Conservation (phyloP, 2,888 invertebrate species). For the Sepiola atlantica region DNA sequence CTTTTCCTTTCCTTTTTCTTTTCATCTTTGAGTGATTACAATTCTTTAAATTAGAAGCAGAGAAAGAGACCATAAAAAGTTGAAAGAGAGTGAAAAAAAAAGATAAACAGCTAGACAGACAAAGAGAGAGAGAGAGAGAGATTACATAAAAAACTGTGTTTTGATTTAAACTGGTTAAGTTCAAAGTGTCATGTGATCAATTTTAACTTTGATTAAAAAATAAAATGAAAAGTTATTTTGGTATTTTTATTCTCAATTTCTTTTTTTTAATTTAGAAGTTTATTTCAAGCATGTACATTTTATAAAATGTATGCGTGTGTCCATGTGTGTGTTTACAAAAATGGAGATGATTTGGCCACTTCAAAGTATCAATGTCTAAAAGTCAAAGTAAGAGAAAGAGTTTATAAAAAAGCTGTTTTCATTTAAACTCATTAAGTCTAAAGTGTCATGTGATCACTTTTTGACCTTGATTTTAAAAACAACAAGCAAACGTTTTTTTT, state of each 20-base stretch:
- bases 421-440: no score
- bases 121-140: neutral
- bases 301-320: neutral
- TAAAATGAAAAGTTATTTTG: neutral
- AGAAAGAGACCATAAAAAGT: neutral
- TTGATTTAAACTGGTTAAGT: neutral
- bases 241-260: neutral
- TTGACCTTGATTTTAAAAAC: no score
- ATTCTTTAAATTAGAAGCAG: neutral
- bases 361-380: neutral
- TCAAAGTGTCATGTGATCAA: neutral
- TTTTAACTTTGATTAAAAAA: conserved; percentile 1
- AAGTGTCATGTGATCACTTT: no score
- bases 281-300: neutral
- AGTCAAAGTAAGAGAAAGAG: no score
- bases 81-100: neutral
- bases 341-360: neutral
- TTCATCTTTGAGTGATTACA: neutral
- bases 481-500: no score
- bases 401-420: no score
- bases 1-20: neutral
- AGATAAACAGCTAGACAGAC: neutral
- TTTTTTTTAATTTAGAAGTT: neutral
- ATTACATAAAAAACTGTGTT: neutral
- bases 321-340: neutral